A percentile compares a stretch with the other conserved stretches of the same genome.
These are phyloP conservation scores for Archips crataeganus DNA, from an alignment of 2,888 invertebrate species.

Conservation along the genomic window DNA sequence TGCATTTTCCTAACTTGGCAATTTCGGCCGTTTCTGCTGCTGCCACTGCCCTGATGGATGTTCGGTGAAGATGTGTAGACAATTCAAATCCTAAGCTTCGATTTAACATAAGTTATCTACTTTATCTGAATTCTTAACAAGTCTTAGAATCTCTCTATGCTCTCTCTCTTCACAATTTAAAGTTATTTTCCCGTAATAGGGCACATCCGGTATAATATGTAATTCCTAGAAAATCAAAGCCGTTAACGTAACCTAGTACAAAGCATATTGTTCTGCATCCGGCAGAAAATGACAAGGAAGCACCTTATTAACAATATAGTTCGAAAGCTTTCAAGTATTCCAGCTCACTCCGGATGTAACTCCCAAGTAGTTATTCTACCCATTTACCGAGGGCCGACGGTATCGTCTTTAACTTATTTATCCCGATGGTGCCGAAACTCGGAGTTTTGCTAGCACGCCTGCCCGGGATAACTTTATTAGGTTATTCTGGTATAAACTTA, in stretches of 20 bases:
- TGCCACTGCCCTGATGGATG: too few relatives aligned
- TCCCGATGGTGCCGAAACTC: conserved; percentile 32
- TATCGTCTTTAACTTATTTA: conserved; percentile 33
- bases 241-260: not conserved
- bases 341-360: conserved; percentile 26
- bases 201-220: too few relatives aligned
- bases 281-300: conserved; percentile 22
- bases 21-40: too few relatives aligned
- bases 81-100: too few relatives aligned
- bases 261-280: conserved; percentile 17
- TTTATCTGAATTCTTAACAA: too few relatives aligned
- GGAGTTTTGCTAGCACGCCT: conserved; percentile 25
- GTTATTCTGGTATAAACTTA: conserved; percentile 13
- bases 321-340: conserved; percentile 26
- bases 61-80: too few relatives aligned
- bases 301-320: conserved; percentile 20
- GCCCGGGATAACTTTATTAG: conserved; percentile 27
- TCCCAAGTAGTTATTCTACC: conserved; percentile 15
- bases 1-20: too few relatives aligned
- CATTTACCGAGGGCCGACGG: conserved; percentile 12
- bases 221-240: too few relatives aligned
- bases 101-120: too few relatives aligned
- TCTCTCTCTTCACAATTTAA: too few relatives aligned
- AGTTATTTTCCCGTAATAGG: too few relatives aligned
- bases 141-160: too few relatives aligned